These are phyloP conservation scores for Rhabdomys dilectus DNA, from an alignment of 2,113 vertebrate genomes.

Conservation along the genomic window DNA sequence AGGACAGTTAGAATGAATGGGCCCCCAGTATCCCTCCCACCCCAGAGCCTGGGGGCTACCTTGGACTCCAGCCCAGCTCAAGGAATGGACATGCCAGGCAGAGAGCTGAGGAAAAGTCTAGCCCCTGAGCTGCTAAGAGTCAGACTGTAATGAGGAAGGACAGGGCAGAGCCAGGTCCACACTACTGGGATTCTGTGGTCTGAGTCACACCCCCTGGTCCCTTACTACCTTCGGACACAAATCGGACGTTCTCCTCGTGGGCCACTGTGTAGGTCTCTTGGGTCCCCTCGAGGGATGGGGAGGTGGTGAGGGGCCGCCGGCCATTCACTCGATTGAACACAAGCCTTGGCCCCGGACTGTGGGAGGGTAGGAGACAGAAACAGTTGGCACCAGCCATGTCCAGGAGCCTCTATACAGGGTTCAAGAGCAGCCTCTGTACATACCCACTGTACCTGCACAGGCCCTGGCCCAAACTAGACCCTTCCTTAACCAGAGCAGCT, in stretches of 20 bases:
- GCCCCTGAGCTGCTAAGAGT: accelerated
- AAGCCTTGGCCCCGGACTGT: constrained; percentile 90
- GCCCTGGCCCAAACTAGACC: neutral
- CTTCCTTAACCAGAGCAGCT: neutral
- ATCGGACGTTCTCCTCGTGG: constrained; percentile 97
- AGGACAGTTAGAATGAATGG: neutral
- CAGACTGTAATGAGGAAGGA: accelerated
- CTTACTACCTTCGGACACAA: constrained; percentile 94
- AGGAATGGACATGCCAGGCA: neutral
- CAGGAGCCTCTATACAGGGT: neutral
- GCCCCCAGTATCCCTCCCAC: neutral
- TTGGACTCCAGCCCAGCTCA: constrained; percentile 52
- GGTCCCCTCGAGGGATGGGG: constrained; percentile 83
- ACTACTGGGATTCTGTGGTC: neutral
- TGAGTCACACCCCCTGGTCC: neutral
- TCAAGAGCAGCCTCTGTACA: neutral
- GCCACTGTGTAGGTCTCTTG: constrained; percentile 93
- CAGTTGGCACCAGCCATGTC: neutral
- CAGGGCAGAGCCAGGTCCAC: neutral
- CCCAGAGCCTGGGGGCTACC: neutral
- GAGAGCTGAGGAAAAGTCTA: neutral
- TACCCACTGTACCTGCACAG: neutral
- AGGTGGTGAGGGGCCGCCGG: constrained; percentile 88
- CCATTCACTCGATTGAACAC: constrained; percentile 96
- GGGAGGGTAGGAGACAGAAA: neutral